Conservation (phyloP, 1,140 invertebrate species). For the Orchestia grillus region DNA sequence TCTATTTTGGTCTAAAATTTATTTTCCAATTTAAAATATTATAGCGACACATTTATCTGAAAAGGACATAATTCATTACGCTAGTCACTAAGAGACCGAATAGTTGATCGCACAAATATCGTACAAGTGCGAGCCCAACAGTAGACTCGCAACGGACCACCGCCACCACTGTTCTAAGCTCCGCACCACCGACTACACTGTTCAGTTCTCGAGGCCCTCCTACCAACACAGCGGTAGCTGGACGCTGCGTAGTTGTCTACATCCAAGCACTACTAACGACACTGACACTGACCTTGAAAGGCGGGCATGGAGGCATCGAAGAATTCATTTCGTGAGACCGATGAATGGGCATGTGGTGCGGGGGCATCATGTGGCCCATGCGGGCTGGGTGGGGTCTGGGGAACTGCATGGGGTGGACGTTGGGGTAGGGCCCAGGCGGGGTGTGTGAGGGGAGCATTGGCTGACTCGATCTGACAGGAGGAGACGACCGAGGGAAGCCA, state of each 20-base stretch:
- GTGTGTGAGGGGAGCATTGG: constrained; percentile 33
- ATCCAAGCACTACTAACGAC: not conserved
- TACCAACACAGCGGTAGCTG: not conserved
- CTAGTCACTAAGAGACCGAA: no score
- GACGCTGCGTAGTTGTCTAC: not conserved
- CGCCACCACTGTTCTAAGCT: no score
- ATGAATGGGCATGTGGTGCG: not conserved
- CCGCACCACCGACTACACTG: no score
- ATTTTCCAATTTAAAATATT: no score
- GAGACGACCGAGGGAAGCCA: constrained; percentile 45
- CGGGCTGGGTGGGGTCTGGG: constrained; percentile 5
- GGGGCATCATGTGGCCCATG: constrained; percentile 29
- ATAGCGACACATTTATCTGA: no score
- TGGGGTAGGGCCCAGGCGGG: not conserved
- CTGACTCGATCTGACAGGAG: constrained; percentile 17
- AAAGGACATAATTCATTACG: no score
- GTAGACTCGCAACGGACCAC: no score
- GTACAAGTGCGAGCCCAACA: no score
- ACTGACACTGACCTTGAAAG: constrained; percentile 39
- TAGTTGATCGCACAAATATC: no score
- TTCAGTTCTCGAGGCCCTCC: not conserved
- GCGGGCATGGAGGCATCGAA: constrained; percentile 5
- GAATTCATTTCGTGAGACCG: constrained; percentile 29
- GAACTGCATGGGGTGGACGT: constrained; percentile 36
- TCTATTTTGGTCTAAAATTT: no score